These are phyloP conservation scores for Atherinomorus stipes DNA, from an alignment of 2,113 vertebrate genomes.

Conservation along the genomic window DNA sequence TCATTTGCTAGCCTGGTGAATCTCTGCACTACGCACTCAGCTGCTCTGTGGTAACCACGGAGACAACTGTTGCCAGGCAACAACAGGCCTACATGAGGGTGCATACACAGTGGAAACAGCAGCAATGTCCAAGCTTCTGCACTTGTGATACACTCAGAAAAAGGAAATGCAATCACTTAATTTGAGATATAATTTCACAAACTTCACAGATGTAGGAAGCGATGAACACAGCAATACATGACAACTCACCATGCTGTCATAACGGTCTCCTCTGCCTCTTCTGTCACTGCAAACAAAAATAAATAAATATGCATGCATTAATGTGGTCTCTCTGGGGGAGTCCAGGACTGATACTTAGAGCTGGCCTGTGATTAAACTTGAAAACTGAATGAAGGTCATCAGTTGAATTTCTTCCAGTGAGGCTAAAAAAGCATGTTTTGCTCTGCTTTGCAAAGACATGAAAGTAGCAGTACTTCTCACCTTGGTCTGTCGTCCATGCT, in stretches of 20 bases:
- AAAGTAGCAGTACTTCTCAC: slow-evolving; percentile 47
- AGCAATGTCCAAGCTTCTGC: slow-evolving; percentile 54
- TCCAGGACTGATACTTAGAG: background rate
- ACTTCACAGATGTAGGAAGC: background rate
- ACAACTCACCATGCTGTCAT: slow-evolving; percentile 91
- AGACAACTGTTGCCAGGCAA: slow-evolving; percentile 86
- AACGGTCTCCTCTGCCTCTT: slow-evolving; percentile 93
- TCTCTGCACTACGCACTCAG: slow-evolving; percentile 78
- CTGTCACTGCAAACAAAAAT: slow-evolving; percentile 83
- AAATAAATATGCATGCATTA: slow-evolving; percentile 33
- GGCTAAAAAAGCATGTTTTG: background rate
- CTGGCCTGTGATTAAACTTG: background rate
- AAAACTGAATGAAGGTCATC: background rate
- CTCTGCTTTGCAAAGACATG: slow-evolving; percentile 5
- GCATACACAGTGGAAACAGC: slow-evolving; percentile 57
- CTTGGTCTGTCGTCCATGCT: slow-evolving; percentile 83
- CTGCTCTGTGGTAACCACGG: slow-evolving; percentile 82
- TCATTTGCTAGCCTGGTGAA: slow-evolving; percentile 74
- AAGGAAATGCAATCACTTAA: slow-evolving; percentile 49
- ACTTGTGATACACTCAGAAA: slow-evolving; percentile 67
- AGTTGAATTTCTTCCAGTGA: slow-evolving; percentile 15
- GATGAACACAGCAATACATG: background rate
- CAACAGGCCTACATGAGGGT: slow-evolving; percentile 77
- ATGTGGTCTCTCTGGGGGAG: slow-evolving; percentile 2
- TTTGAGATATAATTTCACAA: slow-evolving; percentile 38